Percentiles rank a stretch among this genome's conserved stretches.
Evolutionary conservation across 2,113 vertebrate genomes (phyloP).

Genomic region (Pogona vitticeps): DNA sequence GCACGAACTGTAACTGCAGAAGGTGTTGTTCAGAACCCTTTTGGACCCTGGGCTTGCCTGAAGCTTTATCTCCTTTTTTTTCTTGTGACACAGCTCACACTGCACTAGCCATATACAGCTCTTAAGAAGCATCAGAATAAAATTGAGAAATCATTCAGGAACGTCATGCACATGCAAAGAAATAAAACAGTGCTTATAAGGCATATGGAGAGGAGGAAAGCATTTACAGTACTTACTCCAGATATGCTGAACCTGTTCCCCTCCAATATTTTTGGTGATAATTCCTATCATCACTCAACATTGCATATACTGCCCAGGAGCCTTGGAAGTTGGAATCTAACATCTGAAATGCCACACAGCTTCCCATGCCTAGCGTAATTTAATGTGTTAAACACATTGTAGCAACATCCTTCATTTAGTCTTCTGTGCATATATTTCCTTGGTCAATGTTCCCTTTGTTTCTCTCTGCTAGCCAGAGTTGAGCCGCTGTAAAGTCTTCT

Average conservation of each 20-base stretch:
- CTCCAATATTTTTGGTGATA: background rate
- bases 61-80: background rate
- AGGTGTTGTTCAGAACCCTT: background rate
- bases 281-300: background rate
- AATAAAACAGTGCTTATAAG: conserved; percentile 31
- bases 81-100: background rate
- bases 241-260: background rate
- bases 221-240: background rate
- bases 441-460: background rate
- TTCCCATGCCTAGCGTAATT: background rate
- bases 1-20: background rate
- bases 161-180: conserved; percentile 19
- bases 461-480: conserved; percentile 12
- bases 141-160: conserved; percentile 41
- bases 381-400: rapidly evolving
- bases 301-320: background rate
- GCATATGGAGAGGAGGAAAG: conserved; percentile 6
- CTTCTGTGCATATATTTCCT: conserved; percentile 20
- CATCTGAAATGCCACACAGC: background rate
- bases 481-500: conserved; percentile 22
- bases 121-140: conserved; percentile 10
- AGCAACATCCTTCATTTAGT: conserved; percentile 36
- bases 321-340: background rate
- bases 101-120: background rate
- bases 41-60: background rate